A percentile compares a stretch with the other conserved stretches of the same genome.
These are phyloP conservation scores for Montipora capricornis DNA, from an alignment of 64 coral and sea anemone species.

Conservation along the genomic window DNA sequence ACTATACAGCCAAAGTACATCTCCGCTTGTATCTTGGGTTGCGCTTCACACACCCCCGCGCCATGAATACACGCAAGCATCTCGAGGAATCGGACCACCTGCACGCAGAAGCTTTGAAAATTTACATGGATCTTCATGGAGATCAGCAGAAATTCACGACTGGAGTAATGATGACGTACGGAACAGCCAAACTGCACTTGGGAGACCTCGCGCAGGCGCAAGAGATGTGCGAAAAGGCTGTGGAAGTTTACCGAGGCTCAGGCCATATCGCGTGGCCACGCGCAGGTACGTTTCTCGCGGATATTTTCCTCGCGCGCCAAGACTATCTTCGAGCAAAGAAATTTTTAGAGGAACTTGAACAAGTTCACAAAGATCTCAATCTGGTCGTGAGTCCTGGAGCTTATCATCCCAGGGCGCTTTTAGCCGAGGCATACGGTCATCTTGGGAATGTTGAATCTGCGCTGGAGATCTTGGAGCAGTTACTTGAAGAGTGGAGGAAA, in stretches of 20 bases:
- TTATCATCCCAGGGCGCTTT: constrained; percentile 74
- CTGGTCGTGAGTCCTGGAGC: constrained; percentile 74
- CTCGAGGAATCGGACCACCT: constrained; percentile 52
- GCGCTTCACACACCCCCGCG: constrained; percentile 15
- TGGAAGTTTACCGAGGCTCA: constrained; percentile 70
- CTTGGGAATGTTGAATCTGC: constrained; percentile 50
- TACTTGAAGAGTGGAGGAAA: constrained; percentile 76
- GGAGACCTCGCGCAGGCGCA: constrained; percentile 62
- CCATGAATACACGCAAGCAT: constrained; percentile 21
- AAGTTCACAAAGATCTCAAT: constrained; percentile 39
- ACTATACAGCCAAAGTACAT: constrained; percentile 89
- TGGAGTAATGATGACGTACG: constrained; percentile 83
- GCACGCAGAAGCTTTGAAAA: constrained; percentile 76
- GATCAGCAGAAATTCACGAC: constrained; percentile 74
- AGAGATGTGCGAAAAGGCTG: constrained; percentile 59
- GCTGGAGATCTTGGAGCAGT: constrained; percentile 62
- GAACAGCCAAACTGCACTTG: constrained; percentile 41
- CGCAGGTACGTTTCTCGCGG: constrained; percentile 76
- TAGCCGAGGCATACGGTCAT: constrained; percentile 57
- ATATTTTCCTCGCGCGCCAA: constrained; percentile 59
- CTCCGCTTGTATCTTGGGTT: constrained; percentile 76
- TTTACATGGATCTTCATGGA: constrained; percentile 75
- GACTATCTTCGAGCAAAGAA: constrained; percentile 42
- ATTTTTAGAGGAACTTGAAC: constrained; percentile 61
- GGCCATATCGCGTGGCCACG: constrained; percentile 87